Base-by-base conservation (phyloP, 2,888 invertebrate genomes). In the Hypsopygia costalis region DNA sequence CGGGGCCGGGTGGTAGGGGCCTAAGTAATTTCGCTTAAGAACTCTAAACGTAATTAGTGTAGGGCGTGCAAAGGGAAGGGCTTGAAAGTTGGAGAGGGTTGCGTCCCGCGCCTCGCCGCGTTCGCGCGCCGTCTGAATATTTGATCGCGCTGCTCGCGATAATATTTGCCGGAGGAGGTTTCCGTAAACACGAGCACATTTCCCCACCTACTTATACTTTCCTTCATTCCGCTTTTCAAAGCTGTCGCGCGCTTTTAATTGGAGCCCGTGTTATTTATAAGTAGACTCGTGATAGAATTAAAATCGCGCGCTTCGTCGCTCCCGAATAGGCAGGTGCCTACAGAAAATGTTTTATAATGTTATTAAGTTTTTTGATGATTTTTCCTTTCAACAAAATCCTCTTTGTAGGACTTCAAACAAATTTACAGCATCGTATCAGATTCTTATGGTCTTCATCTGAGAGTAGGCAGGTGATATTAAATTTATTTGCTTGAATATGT, bases 31-130 rank as follows among this genome's bases (percentile, higher is more conserved):
- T 91, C 90, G 90, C 90, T 91, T 91, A 91, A 91, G 91, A 91
- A 91, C 91, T 89, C 91, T 91, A 91, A 91, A 91, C 91, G 91
- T 91, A 91, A 91, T 91, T 91, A 91, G 91, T 90, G 90, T 86
- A 86, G 89, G 90, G 90, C 90, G 89, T 87, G 89, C 89, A 85
- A 86, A 88, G 89, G 89, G 89, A 89, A 89, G 89, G 90, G 90
- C 90, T 90, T 90, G 89, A 89, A 88, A 89, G 71, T 87, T 85
- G 79, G 91, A 91, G 91, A 91, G 91, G 91, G 91, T 91, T 91
- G 82, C 76, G 71, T 73, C 74, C 75, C 80, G 76, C 74, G 62
- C 72, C 69, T 61, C 65, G 73, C 73, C 67, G 66, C 75, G 67
- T 63, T 73, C 65, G 77, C 80, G 76, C 81, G 80, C 79, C 75